These are phyloP conservation scores for Tricholaema leucomelas DNA, from an alignment of 2,113 vertebrate species.

Conservation along the genomic window DNA sequence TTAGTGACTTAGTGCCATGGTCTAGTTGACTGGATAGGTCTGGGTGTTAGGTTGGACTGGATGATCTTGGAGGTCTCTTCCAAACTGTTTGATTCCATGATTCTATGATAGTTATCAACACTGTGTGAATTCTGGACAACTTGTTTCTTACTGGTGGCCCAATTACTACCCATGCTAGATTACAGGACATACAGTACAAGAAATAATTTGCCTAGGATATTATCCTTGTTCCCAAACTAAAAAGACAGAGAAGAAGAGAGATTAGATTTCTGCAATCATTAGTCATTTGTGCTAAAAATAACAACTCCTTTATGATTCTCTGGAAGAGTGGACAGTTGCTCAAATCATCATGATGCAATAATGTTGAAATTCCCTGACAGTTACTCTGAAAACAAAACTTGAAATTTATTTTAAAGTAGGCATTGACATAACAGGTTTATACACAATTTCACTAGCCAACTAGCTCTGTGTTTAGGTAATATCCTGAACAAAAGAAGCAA, in stretches of 20 bases:
- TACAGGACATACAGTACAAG: not conserved
- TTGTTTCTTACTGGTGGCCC: not conserved
- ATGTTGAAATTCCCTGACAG: not conserved
- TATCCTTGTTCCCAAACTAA: not conserved
- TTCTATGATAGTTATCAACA: not conserved
- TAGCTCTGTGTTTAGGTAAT: not conserved
- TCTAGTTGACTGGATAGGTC: too few species aligned
- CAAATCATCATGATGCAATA: not conserved
- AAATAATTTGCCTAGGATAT: not conserved
- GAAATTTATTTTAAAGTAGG: not conserved
- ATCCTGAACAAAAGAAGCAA: not conserved
- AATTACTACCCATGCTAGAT: rapidly evolving
- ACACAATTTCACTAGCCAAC: not conserved
- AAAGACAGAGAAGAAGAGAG: not conserved
- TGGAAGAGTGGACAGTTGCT: not conserved
- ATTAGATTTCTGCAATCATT: not conserved
- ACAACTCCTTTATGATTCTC: not conserved
- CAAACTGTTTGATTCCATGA: too few species aligned
- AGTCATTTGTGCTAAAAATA: not conserved
- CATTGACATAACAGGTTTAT: not conserved
- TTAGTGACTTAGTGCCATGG: too few species aligned
- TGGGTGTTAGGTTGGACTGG: too few species aligned
- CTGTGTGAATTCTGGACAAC: not conserved
- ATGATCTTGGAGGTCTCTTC: too few species aligned
- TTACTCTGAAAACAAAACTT: not conserved